Conservation (phyloP, 2,113 vertebrate species). For the Dryoscopus gambensis region DNA sequence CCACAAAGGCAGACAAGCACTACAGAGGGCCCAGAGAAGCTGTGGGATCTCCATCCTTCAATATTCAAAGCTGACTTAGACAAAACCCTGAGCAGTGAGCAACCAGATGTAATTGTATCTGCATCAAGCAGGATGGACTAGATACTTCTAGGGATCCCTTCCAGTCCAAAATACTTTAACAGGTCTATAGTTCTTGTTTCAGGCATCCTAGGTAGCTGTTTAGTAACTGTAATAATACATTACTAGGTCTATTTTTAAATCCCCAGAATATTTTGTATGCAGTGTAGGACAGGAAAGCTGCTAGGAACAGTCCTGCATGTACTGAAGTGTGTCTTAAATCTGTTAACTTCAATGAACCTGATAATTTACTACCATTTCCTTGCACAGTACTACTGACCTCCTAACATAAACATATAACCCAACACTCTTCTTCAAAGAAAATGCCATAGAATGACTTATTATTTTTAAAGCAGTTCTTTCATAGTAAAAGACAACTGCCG, state of each 20-base stretch:
- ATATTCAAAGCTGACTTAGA: not conserved
- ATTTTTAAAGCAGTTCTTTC: not conserved
- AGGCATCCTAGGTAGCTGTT: not conserved
- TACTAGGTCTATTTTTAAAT: not conserved
- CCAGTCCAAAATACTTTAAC: not conserved
- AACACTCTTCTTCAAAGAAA: not conserved
- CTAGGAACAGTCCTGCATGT: not conserved
- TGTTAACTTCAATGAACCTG: not conserved
- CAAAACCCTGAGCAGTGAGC: not conserved
- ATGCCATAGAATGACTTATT: not conserved
- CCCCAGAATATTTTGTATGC: not conserved
- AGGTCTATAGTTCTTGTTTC: not conserved
- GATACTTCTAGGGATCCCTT: not conserved
- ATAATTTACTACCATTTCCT: not conserved
- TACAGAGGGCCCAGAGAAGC: not conserved
- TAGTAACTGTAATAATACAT: not conserved
- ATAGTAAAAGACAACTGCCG: not conserved
- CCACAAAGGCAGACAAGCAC: not conserved
- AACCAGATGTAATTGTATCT: not conserved
- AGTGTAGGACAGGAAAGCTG: not conserved
- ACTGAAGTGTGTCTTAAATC: not conserved
- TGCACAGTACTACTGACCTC: not conserved
- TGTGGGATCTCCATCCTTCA: not conserved
- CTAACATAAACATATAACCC: not conserved
- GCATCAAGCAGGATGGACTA: not conserved